Percentiles rank a stretch among this genome's conserved stretches.
Evolutionary conservation across 2,113 vertebrate genomes (phyloP).

Genomic region (Mastomys natalensis): DNA sequence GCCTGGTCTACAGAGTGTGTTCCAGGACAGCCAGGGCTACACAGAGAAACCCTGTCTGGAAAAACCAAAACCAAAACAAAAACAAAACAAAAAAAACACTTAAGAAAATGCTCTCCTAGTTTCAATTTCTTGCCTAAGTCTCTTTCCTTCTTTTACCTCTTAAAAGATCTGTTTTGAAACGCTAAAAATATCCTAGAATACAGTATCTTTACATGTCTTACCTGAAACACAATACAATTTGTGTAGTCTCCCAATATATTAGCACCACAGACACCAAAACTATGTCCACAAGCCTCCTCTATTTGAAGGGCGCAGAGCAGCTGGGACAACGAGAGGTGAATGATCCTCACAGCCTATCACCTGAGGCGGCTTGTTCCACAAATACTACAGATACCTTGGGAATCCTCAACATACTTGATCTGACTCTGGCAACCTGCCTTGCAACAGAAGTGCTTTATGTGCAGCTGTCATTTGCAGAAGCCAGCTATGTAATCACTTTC

Average conservation of each 20-base stretch:
- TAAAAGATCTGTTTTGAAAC: background rate
- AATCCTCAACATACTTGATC: slow-evolving; percentile 50
- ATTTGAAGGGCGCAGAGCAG: slow-evolving; percentile 59
- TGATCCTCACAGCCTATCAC: slow-evolving; percentile 55
- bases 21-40: too few species aligned
- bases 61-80: too few species aligned
- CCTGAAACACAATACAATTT: slow-evolving; percentile 12
- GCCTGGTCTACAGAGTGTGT: too few species aligned
- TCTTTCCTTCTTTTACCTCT: background rate
- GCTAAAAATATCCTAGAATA: slow-evolving; percentile 37
- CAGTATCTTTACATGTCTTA: background rate
- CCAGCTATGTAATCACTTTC: slow-evolving; percentile 66
- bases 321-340: slow-evolving; percentile 75
- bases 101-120: slow-evolving; percentile 47
- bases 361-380: slow-evolving; percentile 68
- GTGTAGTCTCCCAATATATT: background rate
- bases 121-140: slow-evolving; percentile 29
- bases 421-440: slow-evolving; percentile 64
- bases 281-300: slow-evolving; percentile 19
- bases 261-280: slow-evolving; percentile 7
- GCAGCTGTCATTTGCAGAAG: slow-evolving; percentile 65
- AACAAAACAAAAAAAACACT: background rate
- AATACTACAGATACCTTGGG: slow-evolving; percentile 65
- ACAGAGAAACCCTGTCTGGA: too few species aligned
- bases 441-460: slow-evolving; percentile 65